Conservation (phyloP, 2,888 invertebrate genomes). For the Amaurobius ferox region DNA sequence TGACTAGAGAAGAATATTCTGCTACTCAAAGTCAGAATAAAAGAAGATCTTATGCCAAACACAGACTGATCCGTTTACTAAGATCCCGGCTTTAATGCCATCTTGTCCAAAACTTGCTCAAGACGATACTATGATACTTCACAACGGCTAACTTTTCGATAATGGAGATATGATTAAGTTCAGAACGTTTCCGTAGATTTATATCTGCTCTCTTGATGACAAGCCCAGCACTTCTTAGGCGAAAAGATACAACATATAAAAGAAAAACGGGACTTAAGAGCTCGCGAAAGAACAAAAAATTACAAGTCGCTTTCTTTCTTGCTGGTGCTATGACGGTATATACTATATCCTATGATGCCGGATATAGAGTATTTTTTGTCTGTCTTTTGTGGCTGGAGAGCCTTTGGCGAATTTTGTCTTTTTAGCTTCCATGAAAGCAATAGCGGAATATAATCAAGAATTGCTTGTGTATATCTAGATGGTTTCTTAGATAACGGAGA, state of each 20-base stretch:
- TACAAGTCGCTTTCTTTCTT: neutral
- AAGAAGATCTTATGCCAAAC: neutral
- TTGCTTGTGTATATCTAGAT: too few relatives aligned
- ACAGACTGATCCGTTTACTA: slow-evolving; percentile 5
- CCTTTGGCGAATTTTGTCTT: too few relatives aligned
- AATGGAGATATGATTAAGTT: slow-evolving; percentile 22
- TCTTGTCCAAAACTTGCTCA: slow-evolving; percentile 1
- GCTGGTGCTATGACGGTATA: too few relatives aligned
- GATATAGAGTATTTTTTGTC: neutral
- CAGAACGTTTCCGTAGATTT: slow-evolving; percentile 10
- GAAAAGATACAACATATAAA: neutral
- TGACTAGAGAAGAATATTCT: too few relatives aligned
- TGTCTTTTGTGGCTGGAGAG: too few relatives aligned
- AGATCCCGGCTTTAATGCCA: slow-evolving; percentile 11
- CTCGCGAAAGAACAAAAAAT: neutral
- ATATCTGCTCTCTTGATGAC: neutral
- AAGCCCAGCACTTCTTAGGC: neutral
- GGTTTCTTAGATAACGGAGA: too few relatives aligned
- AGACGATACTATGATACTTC: neutral
- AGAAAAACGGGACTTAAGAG: neutral
- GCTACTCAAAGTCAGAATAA: too few relatives aligned
- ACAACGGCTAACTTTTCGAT: slow-evolving; percentile 4
- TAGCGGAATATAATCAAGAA: too few relatives aligned
- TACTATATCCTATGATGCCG: neutral
- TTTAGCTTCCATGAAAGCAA: too few relatives aligned